phyloP scores from a whole-genome alignment of 2,113 vertebrate species.

The Crypturellus undulatus region DNA sequence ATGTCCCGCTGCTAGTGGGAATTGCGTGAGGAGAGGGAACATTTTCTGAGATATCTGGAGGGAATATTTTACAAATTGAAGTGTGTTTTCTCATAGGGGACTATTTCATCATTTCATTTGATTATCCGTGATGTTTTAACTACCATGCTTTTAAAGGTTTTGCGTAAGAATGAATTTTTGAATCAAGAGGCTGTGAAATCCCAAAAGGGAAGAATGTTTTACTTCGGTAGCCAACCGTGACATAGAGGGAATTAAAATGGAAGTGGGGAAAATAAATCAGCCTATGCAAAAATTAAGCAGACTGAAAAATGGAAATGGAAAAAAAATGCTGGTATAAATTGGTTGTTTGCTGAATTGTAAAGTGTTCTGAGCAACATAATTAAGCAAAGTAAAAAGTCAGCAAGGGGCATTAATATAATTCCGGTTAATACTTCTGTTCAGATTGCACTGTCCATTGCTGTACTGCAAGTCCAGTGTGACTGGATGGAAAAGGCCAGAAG shows the following conservation, averaged over 20 bases:
- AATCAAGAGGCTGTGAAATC: slow-evolving; percentile 49
- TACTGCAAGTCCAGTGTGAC: too few relatives aligned
- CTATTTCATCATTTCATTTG: slow-evolving; percentile 62
- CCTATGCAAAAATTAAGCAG: slow-evolving; percentile 49
- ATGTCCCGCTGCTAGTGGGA: not conserved
- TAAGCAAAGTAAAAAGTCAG: not conserved
- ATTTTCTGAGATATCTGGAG: slow-evolving; percentile 58
- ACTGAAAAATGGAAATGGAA: slow-evolving; percentile 19
- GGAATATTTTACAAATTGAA: slow-evolving; percentile 67
- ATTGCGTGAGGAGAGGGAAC: slow-evolving; percentile 15
- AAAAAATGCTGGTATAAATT: not conserved
- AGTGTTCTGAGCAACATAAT: not conserved
- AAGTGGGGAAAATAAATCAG: slow-evolving; percentile 24
- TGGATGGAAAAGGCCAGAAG: not conserved
- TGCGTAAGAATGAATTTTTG: slow-evolving; percentile 61
- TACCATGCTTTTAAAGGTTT: slow-evolving; percentile 48
- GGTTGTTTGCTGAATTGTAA: not conserved
- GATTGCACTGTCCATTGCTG: not conserved
- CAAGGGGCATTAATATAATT: not conserved
- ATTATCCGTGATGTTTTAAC: slow-evolving; percentile 73
- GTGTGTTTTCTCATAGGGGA: slow-evolving; percentile 67
- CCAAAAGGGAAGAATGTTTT: slow-evolving; percentile 37
- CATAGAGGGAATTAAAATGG: slow-evolving; percentile 46
- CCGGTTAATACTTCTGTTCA: not conserved
- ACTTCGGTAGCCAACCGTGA: slow-evolving; percentile 38